Conservation (phyloP, 2,888 invertebrate species). For the Liodrosophila aerea region DNA sequence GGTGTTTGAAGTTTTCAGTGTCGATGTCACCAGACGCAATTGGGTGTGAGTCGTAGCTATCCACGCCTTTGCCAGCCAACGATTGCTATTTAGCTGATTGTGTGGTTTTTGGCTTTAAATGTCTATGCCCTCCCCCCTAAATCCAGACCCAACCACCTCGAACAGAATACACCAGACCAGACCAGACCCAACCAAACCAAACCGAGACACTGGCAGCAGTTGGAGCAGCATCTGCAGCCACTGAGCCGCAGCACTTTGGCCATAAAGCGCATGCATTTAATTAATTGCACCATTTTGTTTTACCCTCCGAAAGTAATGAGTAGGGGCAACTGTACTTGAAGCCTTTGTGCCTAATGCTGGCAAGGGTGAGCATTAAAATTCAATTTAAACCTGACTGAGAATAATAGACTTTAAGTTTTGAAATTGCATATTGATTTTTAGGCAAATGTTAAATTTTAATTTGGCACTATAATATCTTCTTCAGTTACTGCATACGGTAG, state of each 20-base stretch:
- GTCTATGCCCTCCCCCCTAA: constrained; percentile 10
- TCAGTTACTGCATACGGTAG: too few relatives aligned
- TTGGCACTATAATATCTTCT: too few relatives aligned
- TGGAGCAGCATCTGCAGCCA: constrained; percentile 13
- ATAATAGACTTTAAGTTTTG: too few relatives aligned
- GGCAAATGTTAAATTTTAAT: too few relatives aligned
- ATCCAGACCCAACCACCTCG: not conserved
- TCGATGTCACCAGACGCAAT: constrained; percentile 55
- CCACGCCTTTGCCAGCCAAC: constrained; percentile 43
- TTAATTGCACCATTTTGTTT: constrained; percentile 66
- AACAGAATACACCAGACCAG: not conserved
- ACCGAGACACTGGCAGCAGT: constrained; percentile 5
- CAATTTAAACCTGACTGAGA: too few relatives aligned
- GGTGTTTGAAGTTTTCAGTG: constrained; percentile 62
- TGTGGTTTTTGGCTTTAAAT: constrained; percentile 68
- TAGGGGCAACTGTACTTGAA: too few relatives aligned
- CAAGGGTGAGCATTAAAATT: not conserved
- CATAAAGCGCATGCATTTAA: constrained; percentile 71
- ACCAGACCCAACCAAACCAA: not conserved
- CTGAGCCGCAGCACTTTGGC: constrained; percentile 19
- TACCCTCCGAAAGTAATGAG: constrained; percentile 20
- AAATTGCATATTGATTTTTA: too few relatives aligned
- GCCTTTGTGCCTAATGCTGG: too few relatives aligned
- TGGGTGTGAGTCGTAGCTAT: constrained; percentile 19
- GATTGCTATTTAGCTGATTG: constrained; percentile 74